Conservation (phyloP, 2,113 vertebrate genomes). For the Nymphicus hollandicus region DNA sequence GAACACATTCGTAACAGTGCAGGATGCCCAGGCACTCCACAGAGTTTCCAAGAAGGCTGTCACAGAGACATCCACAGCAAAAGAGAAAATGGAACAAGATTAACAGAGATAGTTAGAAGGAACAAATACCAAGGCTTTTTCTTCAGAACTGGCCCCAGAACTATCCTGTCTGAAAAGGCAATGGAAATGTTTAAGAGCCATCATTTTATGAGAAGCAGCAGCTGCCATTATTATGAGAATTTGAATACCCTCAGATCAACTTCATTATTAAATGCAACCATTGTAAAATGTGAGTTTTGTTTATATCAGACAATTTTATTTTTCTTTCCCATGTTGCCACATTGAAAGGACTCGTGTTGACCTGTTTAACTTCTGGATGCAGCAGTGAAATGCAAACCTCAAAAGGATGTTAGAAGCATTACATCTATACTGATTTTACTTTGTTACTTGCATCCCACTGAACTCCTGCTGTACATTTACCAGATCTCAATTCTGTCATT, state of each 20-base stretch:
- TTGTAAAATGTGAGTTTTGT: background rate
- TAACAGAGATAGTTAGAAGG: background rate
- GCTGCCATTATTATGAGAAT: background rate
- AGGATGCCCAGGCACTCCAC: background rate
- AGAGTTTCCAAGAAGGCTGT: background rate
- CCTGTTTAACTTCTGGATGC: background rate
- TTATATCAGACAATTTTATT: background rate
- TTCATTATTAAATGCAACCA: background rate
- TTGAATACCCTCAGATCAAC: background rate
- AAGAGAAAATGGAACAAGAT: background rate
- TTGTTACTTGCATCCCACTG: background rate
- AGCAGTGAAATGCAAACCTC: background rate
- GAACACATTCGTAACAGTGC: rapidly evolving
- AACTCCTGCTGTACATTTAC: background rate
- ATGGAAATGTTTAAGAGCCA: background rate
- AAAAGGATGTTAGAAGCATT: background rate
- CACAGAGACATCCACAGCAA: background rate
- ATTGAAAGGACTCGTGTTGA: background rate
- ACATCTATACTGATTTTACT: background rate
- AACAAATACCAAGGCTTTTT: background rate
- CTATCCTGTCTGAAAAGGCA: background rate
- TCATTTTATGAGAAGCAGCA: background rate
- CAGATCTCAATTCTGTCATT: background rate
- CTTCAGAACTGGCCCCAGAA: background rate
- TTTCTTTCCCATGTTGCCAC: background rate